A percentile compares a stretch with the other conserved stretches of the same genome.
phyloP scores from a whole-genome alignment of 2,888 invertebrate genomes.

The Teinopalpus imperialis region DNA sequence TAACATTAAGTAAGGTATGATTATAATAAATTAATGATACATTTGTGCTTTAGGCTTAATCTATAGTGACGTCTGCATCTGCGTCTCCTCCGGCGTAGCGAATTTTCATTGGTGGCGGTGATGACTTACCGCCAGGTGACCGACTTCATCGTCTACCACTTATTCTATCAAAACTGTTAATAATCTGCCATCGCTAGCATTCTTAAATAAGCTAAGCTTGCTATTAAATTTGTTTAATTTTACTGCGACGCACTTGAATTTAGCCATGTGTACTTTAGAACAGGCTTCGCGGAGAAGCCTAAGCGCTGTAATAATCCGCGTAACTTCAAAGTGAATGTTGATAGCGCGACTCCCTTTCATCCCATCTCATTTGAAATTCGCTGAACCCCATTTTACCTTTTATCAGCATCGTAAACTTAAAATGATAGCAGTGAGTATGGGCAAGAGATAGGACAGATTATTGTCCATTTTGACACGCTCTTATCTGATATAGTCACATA shows the following conservation, averaged over 20 bases:
- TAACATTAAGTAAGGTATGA: too few relatives aligned
- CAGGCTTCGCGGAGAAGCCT: background rate
- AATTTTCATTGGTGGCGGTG: too few relatives aligned
- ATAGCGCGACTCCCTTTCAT: slow-evolving; percentile 16
- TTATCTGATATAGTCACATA: too few relatives aligned
- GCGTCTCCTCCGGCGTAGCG: too few relatives aligned
- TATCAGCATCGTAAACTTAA: slow-evolving; percentile 19
- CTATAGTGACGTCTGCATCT: too few relatives aligned
- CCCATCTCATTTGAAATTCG: slow-evolving; percentile 20
- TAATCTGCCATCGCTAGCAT: too few relatives aligned
- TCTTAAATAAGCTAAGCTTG: too few relatives aligned
- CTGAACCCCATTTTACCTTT: slow-evolving; percentile 22
- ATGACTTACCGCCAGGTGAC: too few relatives aligned
- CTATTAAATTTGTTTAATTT: background rate
- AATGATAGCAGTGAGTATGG: slow-evolving; percentile 1
- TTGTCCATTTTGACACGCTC: background rate
- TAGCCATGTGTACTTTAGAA: slow-evolving; percentile 1
- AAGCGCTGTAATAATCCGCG: slow-evolving; percentile 15
- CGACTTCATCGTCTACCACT: too few relatives aligned
- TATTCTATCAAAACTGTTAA: too few relatives aligned
- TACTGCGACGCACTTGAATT: slow-evolving; percentile 2
- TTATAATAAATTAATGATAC: too few relatives aligned
- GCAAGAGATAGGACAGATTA: background rate
- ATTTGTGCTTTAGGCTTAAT: too few relatives aligned
- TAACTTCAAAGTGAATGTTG: slow-evolving; percentile 23